phyloP scores from a whole-genome alignment of 2,113 vertebrate species.

The Seriola rivoliana region DNA sequence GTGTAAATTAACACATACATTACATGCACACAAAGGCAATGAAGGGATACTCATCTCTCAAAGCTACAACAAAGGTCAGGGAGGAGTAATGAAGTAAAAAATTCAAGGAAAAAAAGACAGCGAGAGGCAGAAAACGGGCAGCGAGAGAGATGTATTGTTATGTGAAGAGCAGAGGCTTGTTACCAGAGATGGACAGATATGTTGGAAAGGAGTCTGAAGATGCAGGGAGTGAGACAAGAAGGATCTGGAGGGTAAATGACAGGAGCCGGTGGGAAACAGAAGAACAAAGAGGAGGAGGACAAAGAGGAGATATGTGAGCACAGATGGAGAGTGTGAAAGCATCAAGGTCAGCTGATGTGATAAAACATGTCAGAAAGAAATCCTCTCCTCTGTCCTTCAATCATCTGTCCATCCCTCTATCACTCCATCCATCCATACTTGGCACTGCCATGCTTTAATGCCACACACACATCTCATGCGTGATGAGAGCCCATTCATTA shows the following conservation, averaged over 20 bases:
- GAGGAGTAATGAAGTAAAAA: constrained; percentile 43
- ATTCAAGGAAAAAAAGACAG: constrained; percentile 50
- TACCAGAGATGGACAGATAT: constrained; percentile 25
- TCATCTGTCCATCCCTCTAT: constrained; percentile 17
- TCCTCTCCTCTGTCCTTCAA: constrained; percentile 28
- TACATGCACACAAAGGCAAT: neutral
- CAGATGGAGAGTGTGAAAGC: constrained; percentile 41
- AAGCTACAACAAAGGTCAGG: constrained; percentile 31
- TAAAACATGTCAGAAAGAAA: constrained; percentile 26
- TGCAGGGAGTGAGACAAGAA: neutral
- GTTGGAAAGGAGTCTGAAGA: neutral
- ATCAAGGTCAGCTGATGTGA: constrained; percentile 58
- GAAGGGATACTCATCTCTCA: constrained; percentile 9
- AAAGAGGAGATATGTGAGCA: constrained; percentile 31
- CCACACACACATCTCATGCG: neutral
- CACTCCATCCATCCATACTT: neutral
- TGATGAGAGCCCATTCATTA: constrained; percentile 46
- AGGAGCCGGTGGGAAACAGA: neutral
- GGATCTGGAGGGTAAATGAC: constrained; percentile 5
- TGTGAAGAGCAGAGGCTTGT: constrained; percentile 33
- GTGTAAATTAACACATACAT: neutral
- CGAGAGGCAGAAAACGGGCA: constrained; percentile 17
- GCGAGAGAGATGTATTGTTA: constrained; percentile 33
- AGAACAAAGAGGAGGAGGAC: constrained; percentile 30
- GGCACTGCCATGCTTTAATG: constrained; percentile 24